Base-by-base conservation (phyloP, 2,888 invertebrate genomes). In the Ctenicera cuprea region DNA sequence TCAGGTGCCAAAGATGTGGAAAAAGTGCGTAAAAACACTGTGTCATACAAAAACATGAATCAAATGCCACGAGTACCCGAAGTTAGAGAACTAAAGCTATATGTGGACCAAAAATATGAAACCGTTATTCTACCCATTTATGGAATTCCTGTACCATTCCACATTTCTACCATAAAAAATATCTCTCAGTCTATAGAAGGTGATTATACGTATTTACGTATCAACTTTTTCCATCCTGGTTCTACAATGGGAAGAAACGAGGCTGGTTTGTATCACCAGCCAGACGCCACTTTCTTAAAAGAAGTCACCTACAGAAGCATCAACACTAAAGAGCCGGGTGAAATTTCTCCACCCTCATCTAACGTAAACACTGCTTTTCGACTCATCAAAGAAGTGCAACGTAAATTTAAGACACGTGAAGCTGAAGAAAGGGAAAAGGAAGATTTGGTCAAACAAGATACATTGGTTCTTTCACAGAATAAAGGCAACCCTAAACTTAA, bases 211-310 rank as follows among this genome's bases (percentile, higher is more conserved):
- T 99, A 99, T 87, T 92, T 99, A 80, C 93, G 95, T 85, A 95
- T 99, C 82, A 99, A 99, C 88, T 99, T 99, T 87, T 98, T 97
- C 88, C 98, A 98, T 87, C 99, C 99, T 37, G 99, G 99, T 18
- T 95, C 97, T 11, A 96, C 98, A 0, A 95, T 99, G 92, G 98
- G 97, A 0, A 91, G 95, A 75, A 95, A 95, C 82, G 98, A 98
- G 85, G 95, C 95, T 7, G 95, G 95, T 0, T 91, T 93, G 72
- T 98, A 97, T 86, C 93, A 97, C 0, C 95, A 97, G 84, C 97
- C 98, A 0, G 97, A 99, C 86, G 97, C 98, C 1, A 97, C 97
- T 0, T 99, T 97, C 86, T 93, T 99, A 11, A 99, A 99, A 89
- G 99, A 99, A 92, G 94, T 99, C 93, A 99, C 99, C 45, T 99